Conservation (phyloP, 2,113 vertebrate species). For the Semicossyphus pulcher region DNA sequence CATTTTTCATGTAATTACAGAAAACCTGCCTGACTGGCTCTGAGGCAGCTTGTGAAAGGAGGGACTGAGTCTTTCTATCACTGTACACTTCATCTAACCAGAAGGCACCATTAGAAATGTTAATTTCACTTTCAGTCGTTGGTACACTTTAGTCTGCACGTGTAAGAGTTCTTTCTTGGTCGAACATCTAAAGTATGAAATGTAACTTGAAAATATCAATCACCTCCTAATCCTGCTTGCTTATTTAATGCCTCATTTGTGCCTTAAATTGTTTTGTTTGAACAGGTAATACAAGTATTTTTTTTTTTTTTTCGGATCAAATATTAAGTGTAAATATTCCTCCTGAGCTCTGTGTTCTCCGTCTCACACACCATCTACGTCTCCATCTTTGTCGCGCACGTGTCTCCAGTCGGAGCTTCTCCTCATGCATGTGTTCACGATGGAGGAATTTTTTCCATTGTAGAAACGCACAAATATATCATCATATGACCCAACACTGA, state of each 20-base stretch:
- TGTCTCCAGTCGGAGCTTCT: conserved; percentile 24
- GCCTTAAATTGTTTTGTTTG: neutral
- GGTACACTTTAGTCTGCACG: conserved; percentile 4
- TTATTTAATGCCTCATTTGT: neutral
- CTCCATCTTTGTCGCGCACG: conserved; percentile 9
- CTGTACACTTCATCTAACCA: conserved; percentile 50
- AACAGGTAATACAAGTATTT: neutral
- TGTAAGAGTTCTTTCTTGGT: neutral
- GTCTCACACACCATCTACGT: conserved; percentile 3
- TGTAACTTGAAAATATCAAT: neutral
- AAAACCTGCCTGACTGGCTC: conserved; percentile 84
- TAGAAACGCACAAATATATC: conserved; percentile 74
- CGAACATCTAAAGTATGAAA: neutral
- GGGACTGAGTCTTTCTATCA: conserved; percentile 53
- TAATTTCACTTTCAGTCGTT: conserved; percentile 42
- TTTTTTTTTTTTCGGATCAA: too few relatives aligned
- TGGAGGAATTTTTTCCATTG: conserved; percentile 71
- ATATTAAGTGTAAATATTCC: neutral
- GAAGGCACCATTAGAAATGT: conserved; percentile 21
- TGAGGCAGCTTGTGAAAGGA: conserved; percentile 66
- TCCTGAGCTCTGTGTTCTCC: conserved; percentile 1
- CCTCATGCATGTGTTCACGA: conserved; percentile 53
- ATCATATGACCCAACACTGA: conserved; percentile 71
- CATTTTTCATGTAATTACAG: conserved; percentile 84
- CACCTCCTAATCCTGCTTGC: neutral